Percentiles rank a stretch among this genome's conserved stretches.
phyloP scores from a whole-genome alignment of 2,113 vertebrate species.

The Ivindomyrus marchei region DNA sequence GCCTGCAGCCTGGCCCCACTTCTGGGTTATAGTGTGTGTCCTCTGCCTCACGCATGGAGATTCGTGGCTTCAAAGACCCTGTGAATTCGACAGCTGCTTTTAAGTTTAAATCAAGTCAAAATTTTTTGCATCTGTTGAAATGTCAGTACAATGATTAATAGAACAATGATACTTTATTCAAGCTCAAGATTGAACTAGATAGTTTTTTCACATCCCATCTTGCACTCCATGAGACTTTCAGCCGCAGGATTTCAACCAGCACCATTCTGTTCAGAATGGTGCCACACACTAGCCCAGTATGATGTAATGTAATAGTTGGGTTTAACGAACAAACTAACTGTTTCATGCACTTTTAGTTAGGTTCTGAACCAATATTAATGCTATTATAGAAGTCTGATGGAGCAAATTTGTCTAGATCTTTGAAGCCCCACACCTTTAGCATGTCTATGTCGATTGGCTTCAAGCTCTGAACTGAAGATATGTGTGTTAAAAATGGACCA shows the following conservation, averaged over 20 bases:
- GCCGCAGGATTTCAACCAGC: neutral
- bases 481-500: neutral
- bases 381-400: neutral
- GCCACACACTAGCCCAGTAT: neutral
- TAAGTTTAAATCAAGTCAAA: too few species aligned
- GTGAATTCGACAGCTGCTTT: too few species aligned
- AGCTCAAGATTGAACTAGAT: neutral
- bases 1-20: slow-evolving; percentile 90
- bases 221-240: neutral
- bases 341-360: neutral
- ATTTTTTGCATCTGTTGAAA: too few species aligned
- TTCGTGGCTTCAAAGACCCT: neutral
- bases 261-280: neutral
- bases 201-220: neutral
- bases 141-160: too few species aligned
- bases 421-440: neutral
- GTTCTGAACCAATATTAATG: neutral
- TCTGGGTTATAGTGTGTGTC: slow-evolving; percentile 88
- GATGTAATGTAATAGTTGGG: neutral
- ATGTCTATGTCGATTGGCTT: neutral
- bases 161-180: neutral
- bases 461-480: neutral
- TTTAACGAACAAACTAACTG: neutral
- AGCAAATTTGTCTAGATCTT: neutral
- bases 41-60: neutral